Evolutionary conservation across 2,888 invertebrate species (phyloP).

Genomic region (Oscheius myriophilus): DNA sequence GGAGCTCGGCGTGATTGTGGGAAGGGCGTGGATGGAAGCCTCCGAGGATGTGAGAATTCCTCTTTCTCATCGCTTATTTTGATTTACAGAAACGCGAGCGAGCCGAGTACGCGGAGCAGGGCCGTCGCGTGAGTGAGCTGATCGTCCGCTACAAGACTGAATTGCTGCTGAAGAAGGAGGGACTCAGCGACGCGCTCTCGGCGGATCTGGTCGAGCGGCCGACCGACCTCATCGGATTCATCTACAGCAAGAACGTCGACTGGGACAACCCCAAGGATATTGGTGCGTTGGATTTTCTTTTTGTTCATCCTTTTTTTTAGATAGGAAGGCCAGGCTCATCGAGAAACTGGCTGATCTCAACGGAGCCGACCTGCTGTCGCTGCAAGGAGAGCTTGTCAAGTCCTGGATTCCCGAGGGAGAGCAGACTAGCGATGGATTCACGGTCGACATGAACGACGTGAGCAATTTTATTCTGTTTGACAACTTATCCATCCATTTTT

Average conservation of each 20-base stretch:
- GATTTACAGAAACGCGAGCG: constrained; percentile 20
- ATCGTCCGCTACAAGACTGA: constrained; percentile 47
- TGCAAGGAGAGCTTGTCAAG: constrained; percentile 19
- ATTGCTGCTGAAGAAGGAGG: constrained; percentile 46
- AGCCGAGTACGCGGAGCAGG: constrained; percentile 32
- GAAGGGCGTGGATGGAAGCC: constrained; percentile 32
- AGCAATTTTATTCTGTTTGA: no score
- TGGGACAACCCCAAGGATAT: constrained; percentile 49
- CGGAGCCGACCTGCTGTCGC: not conserved
- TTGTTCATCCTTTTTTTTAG: not conserved
- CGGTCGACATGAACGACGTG: constrained; percentile 31
- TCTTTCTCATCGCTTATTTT: no score
- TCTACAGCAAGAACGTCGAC: constrained; percentile 49
- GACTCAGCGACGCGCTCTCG: constrained; percentile 40
- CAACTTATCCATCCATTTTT: no score
- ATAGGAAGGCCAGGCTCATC: constrained; percentile 11
- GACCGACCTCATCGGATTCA: constrained; percentile 43
- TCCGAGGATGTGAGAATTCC: not conserved
- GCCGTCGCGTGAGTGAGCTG: constrained; percentile 35
- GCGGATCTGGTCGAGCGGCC: constrained; percentile 43
- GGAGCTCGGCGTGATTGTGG: constrained; percentile 40
- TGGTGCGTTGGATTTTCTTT: constrained; percentile 23
- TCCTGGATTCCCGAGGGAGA: constrained; percentile 23
- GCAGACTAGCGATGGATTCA: constrained; percentile 3
- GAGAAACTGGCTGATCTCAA: constrained; percentile 18